Evolutionary conservation across 2,888 invertebrate species (phyloP).

Genomic region (Unio pictorum): DNA sequence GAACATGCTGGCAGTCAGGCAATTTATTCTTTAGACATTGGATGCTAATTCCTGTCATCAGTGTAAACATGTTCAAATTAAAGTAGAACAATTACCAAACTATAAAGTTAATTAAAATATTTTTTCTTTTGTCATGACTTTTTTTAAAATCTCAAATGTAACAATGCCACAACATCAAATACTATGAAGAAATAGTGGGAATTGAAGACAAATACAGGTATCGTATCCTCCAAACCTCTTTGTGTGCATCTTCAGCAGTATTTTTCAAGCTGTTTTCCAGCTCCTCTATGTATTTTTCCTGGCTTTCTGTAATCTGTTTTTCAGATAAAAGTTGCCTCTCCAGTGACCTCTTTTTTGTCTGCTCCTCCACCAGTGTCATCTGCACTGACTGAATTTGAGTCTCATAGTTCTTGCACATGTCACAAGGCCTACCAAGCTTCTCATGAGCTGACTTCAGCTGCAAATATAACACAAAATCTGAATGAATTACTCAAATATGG

Average conservation of each 20-base stretch:
- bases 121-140: no score
- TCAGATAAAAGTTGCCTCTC: conserved; percentile 69
- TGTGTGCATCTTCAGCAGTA: conserved; percentile 57
- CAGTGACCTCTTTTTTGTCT: conserved; percentile 50
- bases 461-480: conserved; percentile 5
- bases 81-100: no score
- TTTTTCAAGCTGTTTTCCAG: conserved; percentile 77
- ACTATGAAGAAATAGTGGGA: not conserved
- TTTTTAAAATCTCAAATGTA: no score
- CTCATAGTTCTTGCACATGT: conserved; percentile 91
- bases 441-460: conserved; percentile 69
- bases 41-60: no score
- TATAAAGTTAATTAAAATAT: no score
- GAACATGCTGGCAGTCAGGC: no score
- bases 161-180: not conserved
- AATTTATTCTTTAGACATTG: no score
- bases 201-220: not conserved
- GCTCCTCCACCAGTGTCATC: conserved; percentile 58
- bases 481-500: not conserved
- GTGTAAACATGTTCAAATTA: no score
- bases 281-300: conserved; percentile 74
- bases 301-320: conserved; percentile 65
- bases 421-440: conserved; percentile 77
- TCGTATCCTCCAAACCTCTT: conserved; percentile 53
- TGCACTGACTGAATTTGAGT: conserved; percentile 86